Evolutionary conservation across 1,140 invertebrate genomes (phyloP).

Genomic region (Eriocheir sinensis): DNA sequence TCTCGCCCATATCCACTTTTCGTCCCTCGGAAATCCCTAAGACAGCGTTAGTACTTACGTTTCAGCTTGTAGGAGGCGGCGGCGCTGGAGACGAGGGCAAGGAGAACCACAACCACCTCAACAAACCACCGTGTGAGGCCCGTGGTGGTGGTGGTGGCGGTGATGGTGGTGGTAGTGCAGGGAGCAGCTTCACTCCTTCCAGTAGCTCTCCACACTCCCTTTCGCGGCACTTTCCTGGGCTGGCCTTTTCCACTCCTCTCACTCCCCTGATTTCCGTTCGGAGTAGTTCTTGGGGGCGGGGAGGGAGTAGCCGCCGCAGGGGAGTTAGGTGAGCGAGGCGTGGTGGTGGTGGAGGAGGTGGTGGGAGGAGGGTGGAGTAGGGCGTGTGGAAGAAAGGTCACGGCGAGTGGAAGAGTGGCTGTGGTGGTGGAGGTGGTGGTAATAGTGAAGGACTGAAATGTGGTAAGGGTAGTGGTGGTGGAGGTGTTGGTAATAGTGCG

Average conservation of each 20-base stretch:
- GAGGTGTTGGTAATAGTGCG: too few species aligned
- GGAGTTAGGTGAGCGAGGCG: not conserved
- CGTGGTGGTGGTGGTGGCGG: not conserved
- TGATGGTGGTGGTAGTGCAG: too few species aligned
- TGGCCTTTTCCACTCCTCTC: not conserved
- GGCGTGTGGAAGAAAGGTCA: too few species aligned
- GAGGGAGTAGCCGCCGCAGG: not conserved
- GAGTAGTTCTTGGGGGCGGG: not conserved
- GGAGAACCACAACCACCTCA: not conserved
- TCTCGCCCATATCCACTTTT: too few species aligned
- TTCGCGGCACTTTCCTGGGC: not conserved
- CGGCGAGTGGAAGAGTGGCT: not conserved
- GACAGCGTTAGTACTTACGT: not conserved
- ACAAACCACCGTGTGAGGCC: not conserved
- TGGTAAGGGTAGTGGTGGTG: not conserved
- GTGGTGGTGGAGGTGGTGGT: not conserved
- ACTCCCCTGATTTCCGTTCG: not conserved
- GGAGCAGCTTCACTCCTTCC: not conserved
- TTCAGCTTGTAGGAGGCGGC: constrained; percentile 11
- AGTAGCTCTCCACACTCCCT: not conserved
- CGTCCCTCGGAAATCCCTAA: too few species aligned
- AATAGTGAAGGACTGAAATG: too few species aligned
- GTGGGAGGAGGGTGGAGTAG: not conserved
- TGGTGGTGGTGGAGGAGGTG: not conserved
- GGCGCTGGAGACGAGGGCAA: not conserved